These are phyloP conservation scores for Caenorhabditis wallacei DNA, from an alignment of 2,888 invertebrate species.

Conservation along the genomic window DNA sequence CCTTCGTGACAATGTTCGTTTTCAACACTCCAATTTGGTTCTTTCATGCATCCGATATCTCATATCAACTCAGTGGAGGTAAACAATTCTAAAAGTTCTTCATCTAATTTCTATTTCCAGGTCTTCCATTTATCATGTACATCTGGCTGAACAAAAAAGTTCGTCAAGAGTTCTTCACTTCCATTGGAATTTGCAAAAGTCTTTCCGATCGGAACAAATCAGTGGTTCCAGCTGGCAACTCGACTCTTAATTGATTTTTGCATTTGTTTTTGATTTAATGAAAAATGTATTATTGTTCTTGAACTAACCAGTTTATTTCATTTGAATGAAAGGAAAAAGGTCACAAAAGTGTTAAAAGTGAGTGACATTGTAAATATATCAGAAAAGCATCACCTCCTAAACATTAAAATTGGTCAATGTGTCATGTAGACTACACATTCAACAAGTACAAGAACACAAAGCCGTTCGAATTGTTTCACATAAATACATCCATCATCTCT, in stretches of 20 bases:
- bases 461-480: no score
- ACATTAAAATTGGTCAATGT: no score
- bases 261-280: no score
- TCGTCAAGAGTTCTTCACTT: neutral
- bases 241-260: neutral
- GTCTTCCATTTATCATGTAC: constrained; percentile 35
- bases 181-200: neutral
- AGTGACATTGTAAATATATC: no score
- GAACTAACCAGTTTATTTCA: no score
- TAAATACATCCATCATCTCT: no score
- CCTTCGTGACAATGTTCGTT: constrained; percentile 7
- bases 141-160: constrained; percentile 26
- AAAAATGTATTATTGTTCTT: no score
- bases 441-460: no score
- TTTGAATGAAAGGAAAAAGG: no score
- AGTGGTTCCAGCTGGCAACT: constrained; percentile 16
- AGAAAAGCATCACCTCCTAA: no score
- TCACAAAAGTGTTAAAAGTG: no score
- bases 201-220: neutral
- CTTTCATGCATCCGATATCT: constrained; percentile 22
- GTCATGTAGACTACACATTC: no score
- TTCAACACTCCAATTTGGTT: constrained; percentile 10
- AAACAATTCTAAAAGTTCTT: neutral
- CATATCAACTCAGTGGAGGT: constrained; percentile 34
- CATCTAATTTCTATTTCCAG: neutral